Percentiles rank a stretch among this genome's conserved stretches.
Evolutionary conservation across 2,888 invertebrate genomes (phyloP).

Genomic region (Oligia fasciuncula): DNA sequence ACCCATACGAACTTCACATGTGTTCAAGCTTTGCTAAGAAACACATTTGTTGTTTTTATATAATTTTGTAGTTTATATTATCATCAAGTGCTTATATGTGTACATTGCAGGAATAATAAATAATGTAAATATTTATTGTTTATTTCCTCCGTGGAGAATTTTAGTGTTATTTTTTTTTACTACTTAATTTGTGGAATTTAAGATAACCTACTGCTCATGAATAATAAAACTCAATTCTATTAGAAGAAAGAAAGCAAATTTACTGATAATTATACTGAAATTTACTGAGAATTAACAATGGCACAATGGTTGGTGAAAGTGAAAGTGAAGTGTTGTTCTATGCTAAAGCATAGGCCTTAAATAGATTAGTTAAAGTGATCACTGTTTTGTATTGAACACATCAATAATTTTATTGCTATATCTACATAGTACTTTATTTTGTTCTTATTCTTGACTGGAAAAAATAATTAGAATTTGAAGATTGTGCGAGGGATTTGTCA

Average conservation of each 20-base stretch:
- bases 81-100: background rate
- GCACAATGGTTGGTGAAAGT: slow-evolving; percentile 13
- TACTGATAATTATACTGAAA: background rate
- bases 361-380: background rate
- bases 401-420: background rate
- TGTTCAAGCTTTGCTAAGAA: slow-evolving; percentile 76
- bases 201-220: background rate
- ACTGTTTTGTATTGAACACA: background rate
- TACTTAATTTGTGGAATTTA: background rate
- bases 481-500: background rate
- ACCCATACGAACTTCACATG: slow-evolving; percentile 70
- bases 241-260: background rate
- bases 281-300: background rate
- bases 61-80: slow-evolving; percentile 2
- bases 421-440: background rate
- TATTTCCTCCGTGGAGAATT: background rate
- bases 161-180: background rate
- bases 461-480: background rate
- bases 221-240: background rate
- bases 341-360: background rate
- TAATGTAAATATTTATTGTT: background rate
- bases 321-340: slow-evolving; percentile 25
- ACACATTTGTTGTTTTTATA: slow-evolving; percentile 65
- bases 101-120: background rate
- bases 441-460: background rate